Evolutionary conservation across 2,113 vertebrate genomes (phyloP).

Genomic region (Formicarius rufipectus): DNA sequence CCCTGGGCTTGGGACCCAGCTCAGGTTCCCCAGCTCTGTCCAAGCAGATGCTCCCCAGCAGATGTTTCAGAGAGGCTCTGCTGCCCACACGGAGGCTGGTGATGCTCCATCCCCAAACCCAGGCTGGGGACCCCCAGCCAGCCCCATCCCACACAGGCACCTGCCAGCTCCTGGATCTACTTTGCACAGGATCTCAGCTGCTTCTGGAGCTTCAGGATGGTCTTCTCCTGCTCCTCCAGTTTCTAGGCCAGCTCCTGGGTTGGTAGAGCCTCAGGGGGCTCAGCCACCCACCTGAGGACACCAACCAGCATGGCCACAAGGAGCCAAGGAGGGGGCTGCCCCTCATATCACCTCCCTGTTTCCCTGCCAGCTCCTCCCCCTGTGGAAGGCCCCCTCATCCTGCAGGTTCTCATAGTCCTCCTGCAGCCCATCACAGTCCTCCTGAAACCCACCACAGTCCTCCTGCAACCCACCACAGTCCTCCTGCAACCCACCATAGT

Average conservation of each 20-base stretch:
- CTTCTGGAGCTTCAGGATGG: constrained; percentile 66
- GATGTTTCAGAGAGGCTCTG: no score
- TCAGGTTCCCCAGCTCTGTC: not conserved
- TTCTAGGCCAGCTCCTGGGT: constrained; percentile 71
- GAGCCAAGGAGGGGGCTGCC: fast-evolving
- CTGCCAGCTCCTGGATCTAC: not conserved
- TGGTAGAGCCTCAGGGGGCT: not conserved
- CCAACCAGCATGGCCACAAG: fast-evolving
- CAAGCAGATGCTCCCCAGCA: not conserved
- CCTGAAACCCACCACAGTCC: constrained; percentile 80
- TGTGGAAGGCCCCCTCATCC: constrained; percentile 74
- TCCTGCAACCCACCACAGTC: constrained; percentile 81
- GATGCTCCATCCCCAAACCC: not conserved
- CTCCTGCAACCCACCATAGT: no score
- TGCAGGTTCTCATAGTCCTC: constrained; percentile 79
- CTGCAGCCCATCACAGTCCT: constrained; percentile 79
- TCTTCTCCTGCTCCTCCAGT: constrained; percentile 71
- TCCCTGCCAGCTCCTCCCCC: constrained; percentile 47
- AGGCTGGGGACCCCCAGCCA: not conserved
- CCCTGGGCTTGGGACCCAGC: not conserved
- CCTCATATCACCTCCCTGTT: fast-evolving
- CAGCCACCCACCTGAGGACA: not conserved
- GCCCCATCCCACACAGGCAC: fast-evolving
- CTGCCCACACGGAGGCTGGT: fast-evolving
- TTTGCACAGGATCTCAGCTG: constrained; percentile 69